These are phyloP conservation scores for Fringilla coelebs DNA, from an alignment of 2,797 vertebrate species.

Conservation along the genomic window DNA sequence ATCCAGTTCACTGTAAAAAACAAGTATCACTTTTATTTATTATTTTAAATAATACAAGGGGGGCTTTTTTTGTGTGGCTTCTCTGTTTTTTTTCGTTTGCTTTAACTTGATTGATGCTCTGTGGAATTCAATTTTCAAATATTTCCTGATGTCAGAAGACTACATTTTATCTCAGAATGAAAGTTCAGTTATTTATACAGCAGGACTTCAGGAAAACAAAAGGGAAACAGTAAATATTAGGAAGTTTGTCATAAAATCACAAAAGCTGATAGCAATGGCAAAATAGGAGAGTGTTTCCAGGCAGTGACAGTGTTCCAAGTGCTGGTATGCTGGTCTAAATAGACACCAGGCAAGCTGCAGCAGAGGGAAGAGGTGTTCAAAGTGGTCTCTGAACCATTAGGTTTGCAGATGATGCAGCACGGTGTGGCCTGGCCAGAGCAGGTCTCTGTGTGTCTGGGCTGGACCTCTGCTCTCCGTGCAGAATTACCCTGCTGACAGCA, in stretches of 20 bases:
- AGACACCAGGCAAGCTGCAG: neutral
- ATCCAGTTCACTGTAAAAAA: neutral
- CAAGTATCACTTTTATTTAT: neutral
- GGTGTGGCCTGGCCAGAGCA: neutral
- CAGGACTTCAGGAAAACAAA: neutral
- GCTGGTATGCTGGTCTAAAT: neutral
- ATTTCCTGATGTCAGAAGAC: neutral
- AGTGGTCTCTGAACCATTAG: neutral
- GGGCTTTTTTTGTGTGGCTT: neutral
- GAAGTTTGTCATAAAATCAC: neutral
- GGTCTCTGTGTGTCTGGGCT: neutral
- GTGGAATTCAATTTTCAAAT: neutral
- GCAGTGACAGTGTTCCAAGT: neutral
- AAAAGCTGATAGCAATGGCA: neutral
- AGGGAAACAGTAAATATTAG: neutral
- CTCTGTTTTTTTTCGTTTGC: neutral
- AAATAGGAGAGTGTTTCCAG: neutral
- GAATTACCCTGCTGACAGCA: neutral
- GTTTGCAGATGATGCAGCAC: neutral
- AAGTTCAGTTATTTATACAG: neutral
- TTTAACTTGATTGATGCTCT: neutral
- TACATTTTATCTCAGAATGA: neutral
- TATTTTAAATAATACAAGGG: neutral
- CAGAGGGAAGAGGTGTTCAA: neutral
- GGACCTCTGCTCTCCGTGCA: neutral